Evolutionary conservation across 2,888 invertebrate species (phyloP), one percentile per base, ranked within the genome.

Genomic region (Tinea semifulvella): DNA sequence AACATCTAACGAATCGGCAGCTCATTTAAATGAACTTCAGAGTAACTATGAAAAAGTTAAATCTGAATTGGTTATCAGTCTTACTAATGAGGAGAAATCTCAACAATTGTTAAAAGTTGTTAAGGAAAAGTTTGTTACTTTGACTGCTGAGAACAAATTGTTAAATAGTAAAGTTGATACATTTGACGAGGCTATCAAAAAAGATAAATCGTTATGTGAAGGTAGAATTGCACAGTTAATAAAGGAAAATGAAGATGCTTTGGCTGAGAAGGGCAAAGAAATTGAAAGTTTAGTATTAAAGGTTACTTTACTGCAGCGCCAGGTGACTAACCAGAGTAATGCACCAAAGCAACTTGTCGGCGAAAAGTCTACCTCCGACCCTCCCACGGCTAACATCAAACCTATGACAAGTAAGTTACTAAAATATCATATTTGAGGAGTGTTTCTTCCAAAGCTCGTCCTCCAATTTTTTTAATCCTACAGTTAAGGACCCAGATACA

Each of bases 371-470:
- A 80, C 81, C 10, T 77, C 81, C 2, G 86, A 86, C 26, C 84
- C 86, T 6, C 85, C 85, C 0, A 96, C 95, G 1, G 96, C 96
- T 3, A 96, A 96, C 63, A 96, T 96, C 36, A 94, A 94, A 66
- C 96, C 96, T 0, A 94, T 96, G 90, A 91, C 96, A 2, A 93
- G 93, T 55, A 82, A 67, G 73, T 57, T 71, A 3, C 8, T 20
- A 40, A 5, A 25, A n/a, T n/a, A n/a, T n/a, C n/a, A n/a, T n/a
- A n/a, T n/a, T n/a, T n/a, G n/a, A n/a, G n/a, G n/a, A n/a, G n/a
- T n/a, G n/a, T n/a, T n/a, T n/a, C n/a, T n/a, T n/a, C n/a, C n/a
- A n/a, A n/a, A n/a, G n/a, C n/a, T n/a, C n/a, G n/a, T n/a, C n/a
- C n/a, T n/a, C n/a, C n/a, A n/a, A n/a, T n/a, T n/a, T n/a, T n/a